Evolutionary conservation across 64 coral and sea anemone genomes (phyloP).

Genomic region (Stichodactyla mertensii): DNA sequence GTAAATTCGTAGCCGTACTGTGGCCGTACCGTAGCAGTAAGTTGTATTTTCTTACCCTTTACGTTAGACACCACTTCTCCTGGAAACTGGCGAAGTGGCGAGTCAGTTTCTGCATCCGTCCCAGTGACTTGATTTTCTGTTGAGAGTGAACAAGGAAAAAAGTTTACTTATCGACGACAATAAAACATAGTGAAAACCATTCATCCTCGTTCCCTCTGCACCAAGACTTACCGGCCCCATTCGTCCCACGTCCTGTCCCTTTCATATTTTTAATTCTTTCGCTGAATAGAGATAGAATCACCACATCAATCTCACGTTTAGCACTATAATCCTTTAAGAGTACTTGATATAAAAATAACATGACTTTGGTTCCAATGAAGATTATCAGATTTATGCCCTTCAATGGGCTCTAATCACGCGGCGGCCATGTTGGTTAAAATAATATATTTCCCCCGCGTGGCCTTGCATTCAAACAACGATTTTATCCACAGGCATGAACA

Average conservation of each 20-base stretch:
- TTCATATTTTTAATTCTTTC: background rate
- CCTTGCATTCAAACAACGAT: too few relatives aligned
- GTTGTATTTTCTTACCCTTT: background rate
- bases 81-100: background rate
- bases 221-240: background rate
- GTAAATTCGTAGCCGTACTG: too few relatives aligned
- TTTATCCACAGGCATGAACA: too few relatives aligned
- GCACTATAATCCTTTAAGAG: background rate
- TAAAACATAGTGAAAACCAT: too few relatives aligned
- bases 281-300: background rate
- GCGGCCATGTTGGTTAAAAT: too few relatives aligned
- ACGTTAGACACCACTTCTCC: background rate
- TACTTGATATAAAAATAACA: background rate
- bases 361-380: background rate
- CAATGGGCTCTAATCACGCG: too few relatives aligned
- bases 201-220: background rate
- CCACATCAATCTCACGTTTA: background rate
- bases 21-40: too few relatives aligned
- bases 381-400: too few relatives aligned
- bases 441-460: too few relatives aligned
- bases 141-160: too few relatives aligned
- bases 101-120: background rate
- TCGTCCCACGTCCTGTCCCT: background rate
- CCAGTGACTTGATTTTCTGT: background rate
- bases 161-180: too few relatives aligned